Percentiles rank a stretch among this genome's conserved stretches.
Conservation (phyloP, 2,888 invertebrate species). For the Caenorhabditis japonica region DNA sequence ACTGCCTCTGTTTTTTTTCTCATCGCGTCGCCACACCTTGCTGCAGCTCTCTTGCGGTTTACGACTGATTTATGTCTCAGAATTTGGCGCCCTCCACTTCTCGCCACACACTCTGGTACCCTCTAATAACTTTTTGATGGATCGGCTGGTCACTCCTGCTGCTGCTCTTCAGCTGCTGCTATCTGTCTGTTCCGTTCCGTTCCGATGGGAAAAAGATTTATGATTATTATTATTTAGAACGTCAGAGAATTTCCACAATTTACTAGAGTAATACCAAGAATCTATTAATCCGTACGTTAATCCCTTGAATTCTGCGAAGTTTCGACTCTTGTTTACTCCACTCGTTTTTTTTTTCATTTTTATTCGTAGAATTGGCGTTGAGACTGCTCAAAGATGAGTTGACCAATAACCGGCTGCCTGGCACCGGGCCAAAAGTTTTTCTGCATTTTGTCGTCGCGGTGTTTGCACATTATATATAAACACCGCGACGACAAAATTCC, state of each 20-base stretch:
- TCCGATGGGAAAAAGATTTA: not conserved
- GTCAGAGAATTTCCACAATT: no score
- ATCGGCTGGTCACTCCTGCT: not conserved
- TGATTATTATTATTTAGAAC: no score
- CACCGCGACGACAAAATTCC: no score
- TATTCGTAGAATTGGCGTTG: not conserved
- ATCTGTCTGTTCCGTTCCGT: not conserved
- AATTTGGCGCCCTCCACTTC: slow-evolving; percentile 11
- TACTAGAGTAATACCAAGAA: no score
- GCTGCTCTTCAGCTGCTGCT: slow-evolving; percentile 7
- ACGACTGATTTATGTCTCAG: slow-evolving; percentile 32
- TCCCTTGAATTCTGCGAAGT: not conserved
- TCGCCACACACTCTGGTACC: not conserved
- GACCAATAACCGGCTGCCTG: slow-evolving; percentile 30
- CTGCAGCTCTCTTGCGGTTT: not conserved
- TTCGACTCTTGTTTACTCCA: slow-evolving; percentile 5
- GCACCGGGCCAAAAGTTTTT: slow-evolving; percentile 5
- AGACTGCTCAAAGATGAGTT: slow-evolving; percentile 33
- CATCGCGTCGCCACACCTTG: no score
- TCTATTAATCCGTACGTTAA: no score
- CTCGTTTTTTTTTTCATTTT: slow-evolving; percentile 4
- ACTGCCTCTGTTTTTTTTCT: not conserved
- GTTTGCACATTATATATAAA: no score
- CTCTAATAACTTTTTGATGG: slow-evolving; percentile 36
- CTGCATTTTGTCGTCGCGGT: no score